Percentiles rank a stretch among this genome's conserved stretches.
Conservation (phyloP, 2,888 invertebrate genomes). For the Sphecodes monilicornis region DNA sequence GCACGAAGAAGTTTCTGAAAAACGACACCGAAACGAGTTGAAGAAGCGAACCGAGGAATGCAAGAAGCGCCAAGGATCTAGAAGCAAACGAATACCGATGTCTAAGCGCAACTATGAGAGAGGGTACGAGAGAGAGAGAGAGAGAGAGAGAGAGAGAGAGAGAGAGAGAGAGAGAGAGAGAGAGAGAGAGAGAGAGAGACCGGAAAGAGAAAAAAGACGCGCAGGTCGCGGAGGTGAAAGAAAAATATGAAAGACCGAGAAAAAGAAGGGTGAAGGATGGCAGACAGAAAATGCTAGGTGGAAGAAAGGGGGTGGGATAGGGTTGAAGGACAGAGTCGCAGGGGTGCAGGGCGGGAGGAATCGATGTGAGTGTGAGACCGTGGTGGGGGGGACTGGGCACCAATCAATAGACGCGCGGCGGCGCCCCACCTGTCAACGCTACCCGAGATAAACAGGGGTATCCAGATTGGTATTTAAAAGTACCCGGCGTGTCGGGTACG, state of each 20-base stretch:
- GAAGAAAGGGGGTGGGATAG: conserved; percentile 24
- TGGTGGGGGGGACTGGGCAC: conserved; percentile 72
- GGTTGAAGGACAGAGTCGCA: conserved; percentile 43
- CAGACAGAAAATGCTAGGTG: conserved; percentile 31
- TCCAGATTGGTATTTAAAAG: conserved; percentile 64
- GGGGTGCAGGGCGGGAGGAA: conserved; percentile 56
- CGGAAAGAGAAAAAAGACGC: conserved; percentile 17
- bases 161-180: conserved; percentile 23
- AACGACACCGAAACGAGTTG: conserved; percentile 16
- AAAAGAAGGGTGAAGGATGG: conserved; percentile 10
- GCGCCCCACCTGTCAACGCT: conserved; percentile 75
- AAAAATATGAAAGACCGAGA: conserved; percentile 39
- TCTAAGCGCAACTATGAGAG: conserved; percentile 27
- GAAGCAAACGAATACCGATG: conserved; percentile 44
- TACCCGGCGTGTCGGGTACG: conserved; percentile 24
- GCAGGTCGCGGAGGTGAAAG: conserved; percentile 24
- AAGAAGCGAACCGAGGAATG: conserved; percentile 7
- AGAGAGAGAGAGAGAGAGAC: background rate
- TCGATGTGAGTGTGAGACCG: conserved; percentile 70
- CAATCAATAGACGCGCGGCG: conserved; percentile 75
- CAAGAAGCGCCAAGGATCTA: conserved; percentile 18
- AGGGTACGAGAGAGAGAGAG: conserved; percentile 1
- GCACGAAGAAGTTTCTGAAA: background rate
- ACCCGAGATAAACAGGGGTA: conserved; percentile 68
- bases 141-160: conserved; percentile 10